These are phyloP conservation scores for Octomys mimax DNA, from an alignment of 2,797 vertebrate species.

Conservation along the genomic window DNA sequence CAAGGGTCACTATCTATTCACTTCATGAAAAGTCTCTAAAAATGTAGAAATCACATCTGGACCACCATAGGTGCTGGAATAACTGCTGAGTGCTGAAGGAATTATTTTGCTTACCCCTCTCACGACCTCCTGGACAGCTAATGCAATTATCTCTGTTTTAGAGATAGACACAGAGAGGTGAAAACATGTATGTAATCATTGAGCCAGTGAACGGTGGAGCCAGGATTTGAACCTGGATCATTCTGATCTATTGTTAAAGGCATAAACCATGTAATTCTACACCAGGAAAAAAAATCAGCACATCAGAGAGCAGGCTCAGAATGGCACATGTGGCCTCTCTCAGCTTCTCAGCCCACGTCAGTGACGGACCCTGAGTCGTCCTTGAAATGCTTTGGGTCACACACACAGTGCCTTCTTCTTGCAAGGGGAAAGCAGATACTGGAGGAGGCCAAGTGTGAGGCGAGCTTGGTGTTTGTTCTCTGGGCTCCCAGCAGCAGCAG, in stretches of 20 bases:
- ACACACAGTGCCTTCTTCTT: background rate
- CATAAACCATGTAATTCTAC: background rate
- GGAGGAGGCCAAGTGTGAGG: background rate
- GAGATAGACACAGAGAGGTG: background rate
- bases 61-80: background rate
- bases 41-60: background rate
- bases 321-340: background rate
- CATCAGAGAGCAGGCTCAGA: background rate
- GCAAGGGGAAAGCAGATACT: background rate
- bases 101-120: constrained; percentile 29
- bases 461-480: background rate
- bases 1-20: background rate
- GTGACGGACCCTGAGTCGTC: background rate
- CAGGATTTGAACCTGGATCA: background rate
- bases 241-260: background rate
- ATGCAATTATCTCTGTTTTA: constrained; percentile 21
- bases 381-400: background rate
- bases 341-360: background rate
- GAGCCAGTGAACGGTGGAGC: background rate
- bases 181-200: background rate
- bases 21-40: background rate
- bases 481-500: no score
- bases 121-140: background rate
- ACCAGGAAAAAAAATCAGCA: background rate
- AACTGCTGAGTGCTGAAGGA: background rate